Conservation (phyloP, 2,797 vertebrate species). For the Echeneis naucrates region DNA sequence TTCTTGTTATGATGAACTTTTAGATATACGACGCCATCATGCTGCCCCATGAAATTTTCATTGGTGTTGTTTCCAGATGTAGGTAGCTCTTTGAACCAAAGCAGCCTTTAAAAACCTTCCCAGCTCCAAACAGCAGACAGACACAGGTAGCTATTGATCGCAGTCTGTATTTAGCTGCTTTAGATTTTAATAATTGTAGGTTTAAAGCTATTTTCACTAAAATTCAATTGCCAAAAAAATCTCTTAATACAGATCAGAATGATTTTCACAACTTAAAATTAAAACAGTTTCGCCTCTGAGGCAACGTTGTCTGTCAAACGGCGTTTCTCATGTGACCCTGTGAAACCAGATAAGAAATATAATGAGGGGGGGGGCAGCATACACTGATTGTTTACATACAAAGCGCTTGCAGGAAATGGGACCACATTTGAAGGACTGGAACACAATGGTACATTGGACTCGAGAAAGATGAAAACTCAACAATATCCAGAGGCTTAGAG, state of each 20-base stretch:
- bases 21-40: too few species aligned
- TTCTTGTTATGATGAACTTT: not conserved
- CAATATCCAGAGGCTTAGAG: constrained; percentile 12
- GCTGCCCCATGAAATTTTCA: too few species aligned
- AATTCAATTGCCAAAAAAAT: not conserved
- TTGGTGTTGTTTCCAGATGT: not conserved
- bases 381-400: constrained; percentile 47
- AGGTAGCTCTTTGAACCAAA: not conserved
- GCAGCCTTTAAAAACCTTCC: not conserved
- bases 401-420: constrained; percentile 59
- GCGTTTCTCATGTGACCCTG: not conserved
- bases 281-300: not conserved
- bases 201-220: too few species aligned
- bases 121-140: not conserved
- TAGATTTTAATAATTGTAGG: not conserved
- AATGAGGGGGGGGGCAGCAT: constrained; percentile 33
- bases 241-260: not conserved
- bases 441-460: constrained; percentile 55
- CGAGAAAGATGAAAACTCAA: constrained; percentile 50
- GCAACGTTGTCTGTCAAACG: constrained; percentile 13
- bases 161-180: not conserved
- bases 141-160: not conserved
- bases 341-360: constrained; percentile 16
- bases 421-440: constrained; percentile 39
- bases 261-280: too few species aligned